phyloP scores from a whole-genome alignment of 2,113 vertebrate species.

The Zosterops lateralis region DNA sequence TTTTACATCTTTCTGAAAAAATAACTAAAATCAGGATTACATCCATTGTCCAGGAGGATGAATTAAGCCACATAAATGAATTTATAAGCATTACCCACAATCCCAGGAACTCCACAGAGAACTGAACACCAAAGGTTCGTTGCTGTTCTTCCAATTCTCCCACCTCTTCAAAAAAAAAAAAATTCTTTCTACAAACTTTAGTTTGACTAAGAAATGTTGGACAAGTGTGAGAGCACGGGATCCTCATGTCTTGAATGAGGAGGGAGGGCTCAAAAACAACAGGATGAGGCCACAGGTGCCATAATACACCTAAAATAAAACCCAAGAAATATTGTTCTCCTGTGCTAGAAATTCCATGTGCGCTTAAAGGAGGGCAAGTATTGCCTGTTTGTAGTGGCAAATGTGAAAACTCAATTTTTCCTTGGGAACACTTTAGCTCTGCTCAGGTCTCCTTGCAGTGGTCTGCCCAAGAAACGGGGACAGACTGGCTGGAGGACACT shows the following conservation, averaged over 20 bases:
- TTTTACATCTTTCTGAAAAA: neutral
- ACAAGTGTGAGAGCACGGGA: neutral
- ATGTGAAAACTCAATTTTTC: neutral
- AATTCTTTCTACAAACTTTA: neutral
- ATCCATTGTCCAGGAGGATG: neutral
- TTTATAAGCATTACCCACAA: neutral
- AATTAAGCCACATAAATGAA: neutral
- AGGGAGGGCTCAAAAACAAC: neutral
- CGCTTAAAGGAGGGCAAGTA: neutral
- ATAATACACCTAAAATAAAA: neutral
- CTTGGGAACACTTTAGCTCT: neutral
- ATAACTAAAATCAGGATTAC: neutral
- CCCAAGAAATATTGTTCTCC: neutral
- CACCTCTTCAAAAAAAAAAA: neutral
- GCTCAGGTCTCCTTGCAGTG: neutral
- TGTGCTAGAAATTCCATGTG: neutral
- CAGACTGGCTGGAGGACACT: rapidly evolving
- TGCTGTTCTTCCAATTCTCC: neutral
- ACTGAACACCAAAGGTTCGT: neutral
- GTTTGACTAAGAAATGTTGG: neutral
- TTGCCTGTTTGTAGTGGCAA: neutral
- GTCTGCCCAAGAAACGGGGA: neutral
- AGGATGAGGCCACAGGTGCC: neutral
- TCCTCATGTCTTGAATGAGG: neutral
- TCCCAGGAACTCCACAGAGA: neutral